Conservation (phyloP, 2,113 vertebrate species). For the Fulica atra region DNA sequence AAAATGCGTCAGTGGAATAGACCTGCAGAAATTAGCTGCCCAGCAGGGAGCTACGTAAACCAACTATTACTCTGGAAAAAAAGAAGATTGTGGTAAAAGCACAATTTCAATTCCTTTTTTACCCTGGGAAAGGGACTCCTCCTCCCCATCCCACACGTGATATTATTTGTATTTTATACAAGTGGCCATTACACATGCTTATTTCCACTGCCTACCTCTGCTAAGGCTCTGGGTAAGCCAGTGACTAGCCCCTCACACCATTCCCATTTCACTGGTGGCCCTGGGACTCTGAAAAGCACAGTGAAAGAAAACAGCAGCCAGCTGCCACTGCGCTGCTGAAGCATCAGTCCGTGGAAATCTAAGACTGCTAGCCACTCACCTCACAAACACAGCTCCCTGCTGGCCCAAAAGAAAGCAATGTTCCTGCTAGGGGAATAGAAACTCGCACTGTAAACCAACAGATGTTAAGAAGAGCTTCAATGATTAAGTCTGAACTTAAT, state of each 20-base stretch:
- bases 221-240: background rate
- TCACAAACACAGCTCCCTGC: background rate
- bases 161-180: background rate
- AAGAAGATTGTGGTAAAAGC: background rate
- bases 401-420: background rate
- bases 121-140: background rate
- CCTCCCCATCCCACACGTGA: rapidly evolving
- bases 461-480: background rate
- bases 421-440: background rate
- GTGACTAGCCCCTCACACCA: rapidly evolving
- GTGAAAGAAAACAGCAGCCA: rapidly evolving
- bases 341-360: background rate
- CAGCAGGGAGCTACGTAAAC: background rate
- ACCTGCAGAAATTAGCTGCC: background rate
- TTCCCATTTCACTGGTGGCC: background rate
- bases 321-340: rapidly evolving
- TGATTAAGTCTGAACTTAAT: background rate
- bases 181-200: background rate
- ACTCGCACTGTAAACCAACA: background rate
- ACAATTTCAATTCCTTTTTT: background rate
- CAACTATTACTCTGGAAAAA: background rate
- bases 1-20: background rate
- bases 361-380: background rate
- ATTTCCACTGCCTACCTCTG: background rate
- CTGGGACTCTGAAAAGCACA: background rate